Evolutionary conservation across 2,888 invertebrate genomes (phyloP).

Genomic region (Pollenia angustigena): DNA sequence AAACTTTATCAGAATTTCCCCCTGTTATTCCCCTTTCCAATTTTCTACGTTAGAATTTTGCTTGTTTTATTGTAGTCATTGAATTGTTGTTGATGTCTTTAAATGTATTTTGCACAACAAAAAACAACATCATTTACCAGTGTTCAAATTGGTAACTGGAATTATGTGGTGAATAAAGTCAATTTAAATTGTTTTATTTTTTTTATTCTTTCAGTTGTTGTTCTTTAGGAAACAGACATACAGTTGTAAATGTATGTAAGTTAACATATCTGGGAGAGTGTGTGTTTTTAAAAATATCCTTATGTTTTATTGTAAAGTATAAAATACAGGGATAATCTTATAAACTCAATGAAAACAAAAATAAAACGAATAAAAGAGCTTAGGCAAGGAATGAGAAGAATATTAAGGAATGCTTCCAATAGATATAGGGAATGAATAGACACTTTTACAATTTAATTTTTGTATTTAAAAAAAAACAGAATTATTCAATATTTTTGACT

Average conservation of each 20-base stretch:
- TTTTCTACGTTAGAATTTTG: not conserved
- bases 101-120: conserved; percentile 29
- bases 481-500: too few species aligned
- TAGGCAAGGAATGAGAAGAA: not conserved
- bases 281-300: not conserved
- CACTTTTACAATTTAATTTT: too few species aligned
- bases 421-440: too few species aligned
- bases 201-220: not conserved
- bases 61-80: conserved; percentile 60
- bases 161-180: conserved; percentile 57
- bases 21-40: not conserved
- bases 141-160: conserved; percentile 45
- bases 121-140: not conserved
- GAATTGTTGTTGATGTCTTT: conserved; percentile 60
- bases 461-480: too few species aligned
- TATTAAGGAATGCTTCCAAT: too few species aligned
- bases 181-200: conserved; percentile 27
- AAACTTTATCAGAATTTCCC: not conserved
- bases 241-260: not conserved
- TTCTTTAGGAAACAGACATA: not conserved
- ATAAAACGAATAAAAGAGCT: conserved; percentile 4
- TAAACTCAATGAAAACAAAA: conserved; percentile 18
- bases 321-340: conserved; percentile 22
- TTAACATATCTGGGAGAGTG: not conserved
- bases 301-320: not conserved